A percentile compares a stretch with the other conserved stretches of the same genome.
phyloP scores from a whole-genome alignment of 2,113 vertebrate genomes.

The Aepyceros melampus region DNA sequence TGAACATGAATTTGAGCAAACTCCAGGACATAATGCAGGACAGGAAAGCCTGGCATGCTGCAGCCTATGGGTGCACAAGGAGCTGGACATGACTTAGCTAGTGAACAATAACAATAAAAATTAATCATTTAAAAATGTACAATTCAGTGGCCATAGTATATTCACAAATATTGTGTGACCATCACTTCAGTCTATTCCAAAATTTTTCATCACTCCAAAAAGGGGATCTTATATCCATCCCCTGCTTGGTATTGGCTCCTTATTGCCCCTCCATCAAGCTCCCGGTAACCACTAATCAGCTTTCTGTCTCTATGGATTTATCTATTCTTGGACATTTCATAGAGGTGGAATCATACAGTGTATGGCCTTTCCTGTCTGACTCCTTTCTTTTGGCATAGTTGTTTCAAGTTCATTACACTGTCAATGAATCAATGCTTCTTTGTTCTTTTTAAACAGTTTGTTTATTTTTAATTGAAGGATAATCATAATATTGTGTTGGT shows the following conservation, averaged over 20 bases:
- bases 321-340: neutral
- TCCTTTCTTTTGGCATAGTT: neutral
- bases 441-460: neutral
- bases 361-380: neutral
- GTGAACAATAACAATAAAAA: neutral
- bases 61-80: neutral
- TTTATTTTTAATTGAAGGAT: neutral
- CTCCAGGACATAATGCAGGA: neutral
- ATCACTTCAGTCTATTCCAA: neutral
- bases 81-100: neutral
- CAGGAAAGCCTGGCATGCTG: neutral
- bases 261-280: neutral
- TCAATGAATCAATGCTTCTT: neutral
- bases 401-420: neutral
- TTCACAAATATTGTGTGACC: neutral
- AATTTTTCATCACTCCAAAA: neutral
- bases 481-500: neutral
- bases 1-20: neutral
- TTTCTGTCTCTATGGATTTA: neutral
- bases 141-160: neutral
- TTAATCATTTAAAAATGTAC: neutral
- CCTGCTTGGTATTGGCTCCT: neutral
- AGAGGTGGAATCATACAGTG: neutral
- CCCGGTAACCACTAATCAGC: too few species aligned
- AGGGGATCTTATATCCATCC: neutral